These are phyloP conservation scores for Manis crassicaudata DNA, from an alignment of 2,797 vertebrate species.

Conservation along the genomic window DNA sequence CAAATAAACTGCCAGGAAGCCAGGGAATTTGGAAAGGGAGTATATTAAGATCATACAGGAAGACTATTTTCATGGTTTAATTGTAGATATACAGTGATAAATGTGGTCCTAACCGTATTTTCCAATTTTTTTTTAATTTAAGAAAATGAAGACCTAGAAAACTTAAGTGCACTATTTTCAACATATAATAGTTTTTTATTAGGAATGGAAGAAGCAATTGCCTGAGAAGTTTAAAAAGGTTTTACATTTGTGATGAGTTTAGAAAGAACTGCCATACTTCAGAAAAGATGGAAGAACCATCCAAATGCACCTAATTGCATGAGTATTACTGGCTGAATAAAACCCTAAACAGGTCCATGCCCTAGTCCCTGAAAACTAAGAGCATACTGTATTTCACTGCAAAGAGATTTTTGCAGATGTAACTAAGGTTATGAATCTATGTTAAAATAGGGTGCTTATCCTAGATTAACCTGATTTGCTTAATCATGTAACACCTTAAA, in stretches of 20 bases:
- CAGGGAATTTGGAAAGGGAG: background rate
- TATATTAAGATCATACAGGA: background rate
- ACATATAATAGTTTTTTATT: background rate
- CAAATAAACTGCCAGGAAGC: background rate
- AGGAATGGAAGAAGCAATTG: background rate
- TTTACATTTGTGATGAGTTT: constrained; percentile 3
- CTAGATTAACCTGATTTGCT: background rate
- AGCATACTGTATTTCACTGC: background rate
- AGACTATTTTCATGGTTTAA: background rate
- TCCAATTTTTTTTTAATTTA: background rate
- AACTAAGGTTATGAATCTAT: background rate
- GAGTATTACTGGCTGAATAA: background rate
- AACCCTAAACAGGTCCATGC: rapidly evolving
- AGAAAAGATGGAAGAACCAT: background rate
- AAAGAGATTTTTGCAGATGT: background rate
- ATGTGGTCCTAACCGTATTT: background rate
- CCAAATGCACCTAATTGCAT: background rate
- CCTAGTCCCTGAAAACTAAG: background rate
- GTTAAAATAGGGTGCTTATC: background rate
- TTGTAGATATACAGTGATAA: background rate
- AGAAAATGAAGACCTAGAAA: background rate
- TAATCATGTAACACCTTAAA: background rate
- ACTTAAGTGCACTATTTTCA: background rate
- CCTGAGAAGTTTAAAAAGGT: background rate
- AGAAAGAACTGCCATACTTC: background rate